Conservation (phyloP, 2,888 invertebrate genomes). For the Vanessa cardui region DNA sequence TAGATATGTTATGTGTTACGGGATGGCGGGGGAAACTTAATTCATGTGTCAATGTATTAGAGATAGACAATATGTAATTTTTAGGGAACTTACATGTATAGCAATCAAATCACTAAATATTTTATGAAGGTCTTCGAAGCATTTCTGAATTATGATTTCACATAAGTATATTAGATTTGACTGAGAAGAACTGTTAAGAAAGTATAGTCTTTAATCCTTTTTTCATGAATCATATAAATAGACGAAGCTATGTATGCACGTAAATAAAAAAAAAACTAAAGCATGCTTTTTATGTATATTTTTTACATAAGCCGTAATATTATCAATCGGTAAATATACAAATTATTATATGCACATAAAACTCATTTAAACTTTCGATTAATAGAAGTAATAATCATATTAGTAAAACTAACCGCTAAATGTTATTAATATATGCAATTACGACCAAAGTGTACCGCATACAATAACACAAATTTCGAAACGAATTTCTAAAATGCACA, state of each 20-base stretch:
- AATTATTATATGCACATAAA: not conserved
- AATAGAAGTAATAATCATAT: constrained; percentile 23
- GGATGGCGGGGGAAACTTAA: too few relatives aligned
- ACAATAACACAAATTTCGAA: constrained; percentile 39
- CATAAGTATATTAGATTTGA: too few relatives aligned
- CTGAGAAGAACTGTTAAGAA: not conserved
- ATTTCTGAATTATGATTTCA: too few relatives aligned
- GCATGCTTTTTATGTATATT: too few relatives aligned
- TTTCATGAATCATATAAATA: too few relatives aligned
- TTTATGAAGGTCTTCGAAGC: too few relatives aligned
- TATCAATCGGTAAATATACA: not conserved
- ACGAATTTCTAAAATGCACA: constrained; percentile 51
- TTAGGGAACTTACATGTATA: accelerated
- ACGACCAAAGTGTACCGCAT: constrained; percentile 30
- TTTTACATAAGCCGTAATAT: not conserved
- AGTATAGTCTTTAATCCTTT: too few relatives aligned
- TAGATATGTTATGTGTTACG: too few relatives aligned
- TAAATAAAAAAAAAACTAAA: too few relatives aligned
- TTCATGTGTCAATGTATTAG: too few relatives aligned
- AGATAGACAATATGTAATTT: too few relatives aligned
- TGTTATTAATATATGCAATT: constrained; percentile 33
- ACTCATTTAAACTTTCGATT: constrained; percentile 7
- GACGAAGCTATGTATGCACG: too few relatives aligned
- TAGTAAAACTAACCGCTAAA: constrained; percentile 28
- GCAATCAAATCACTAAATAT: not conserved